Conservation (phyloP, 2,797 vertebrate species). For the Diceros bicornis region DNA sequence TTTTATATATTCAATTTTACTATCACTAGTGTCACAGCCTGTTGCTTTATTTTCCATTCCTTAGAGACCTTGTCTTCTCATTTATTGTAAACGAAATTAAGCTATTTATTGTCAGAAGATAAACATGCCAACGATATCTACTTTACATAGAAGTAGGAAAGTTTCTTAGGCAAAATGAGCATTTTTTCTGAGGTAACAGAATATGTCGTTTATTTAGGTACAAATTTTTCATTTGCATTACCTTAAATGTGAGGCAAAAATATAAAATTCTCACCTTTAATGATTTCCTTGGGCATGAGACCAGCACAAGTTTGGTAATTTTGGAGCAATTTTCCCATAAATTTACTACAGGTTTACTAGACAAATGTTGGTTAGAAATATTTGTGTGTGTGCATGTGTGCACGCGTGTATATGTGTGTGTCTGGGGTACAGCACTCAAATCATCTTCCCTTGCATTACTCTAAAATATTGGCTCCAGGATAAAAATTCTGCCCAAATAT, state of each 20-base stretch:
- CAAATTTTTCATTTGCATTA: background rate
- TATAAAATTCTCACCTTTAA: conserved; percentile 25
- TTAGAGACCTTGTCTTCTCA: background rate
- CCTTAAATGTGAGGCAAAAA: background rate
- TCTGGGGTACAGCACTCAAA: conserved; percentile 31
- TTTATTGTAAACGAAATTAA: conserved; percentile 28
- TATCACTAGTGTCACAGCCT: background rate
- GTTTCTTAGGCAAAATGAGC: background rate
- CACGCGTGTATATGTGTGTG: background rate
- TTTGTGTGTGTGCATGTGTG: conserved; percentile 43
- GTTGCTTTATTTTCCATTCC: background rate
- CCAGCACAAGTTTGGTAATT: conserved; percentile 74
- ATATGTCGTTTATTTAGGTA: background rate
- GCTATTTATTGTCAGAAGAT: conserved; percentile 58
- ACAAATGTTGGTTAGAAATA: conserved; percentile 82
- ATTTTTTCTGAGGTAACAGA: background rate
- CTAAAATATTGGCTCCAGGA: background rate
- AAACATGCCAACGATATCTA: background rate
- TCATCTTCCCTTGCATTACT: background rate
- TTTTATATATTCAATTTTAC: conserved; percentile 5
- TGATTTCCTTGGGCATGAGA: conserved; percentile 60
- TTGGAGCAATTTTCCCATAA: conserved; percentile 75
- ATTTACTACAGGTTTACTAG: conserved; percentile 62
- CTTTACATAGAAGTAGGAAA: background rate
- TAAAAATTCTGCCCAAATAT: conserved; percentile 49